Evolutionary conservation across 2,113 vertebrate genomes (phyloP).

Genomic region (Nothoprocta perdicaria): DNA sequence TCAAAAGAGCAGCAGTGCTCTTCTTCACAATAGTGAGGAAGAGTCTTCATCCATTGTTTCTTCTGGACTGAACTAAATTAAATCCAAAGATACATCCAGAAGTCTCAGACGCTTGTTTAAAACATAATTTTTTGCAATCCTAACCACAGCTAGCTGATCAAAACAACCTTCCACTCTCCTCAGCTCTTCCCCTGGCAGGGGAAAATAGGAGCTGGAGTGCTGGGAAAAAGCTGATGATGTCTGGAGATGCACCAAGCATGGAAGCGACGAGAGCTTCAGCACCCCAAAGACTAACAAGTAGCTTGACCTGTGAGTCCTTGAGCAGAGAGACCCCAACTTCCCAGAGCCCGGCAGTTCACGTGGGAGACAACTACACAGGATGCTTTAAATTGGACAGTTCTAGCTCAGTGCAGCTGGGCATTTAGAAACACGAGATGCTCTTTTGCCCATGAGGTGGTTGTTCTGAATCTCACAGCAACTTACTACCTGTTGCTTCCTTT

Average conservation of each 20-base stretch:
- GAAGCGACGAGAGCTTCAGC: background rate
- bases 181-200: background rate
- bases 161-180: background rate
- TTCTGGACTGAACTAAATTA: background rate
- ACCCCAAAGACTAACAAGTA: background rate
- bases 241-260: background rate
- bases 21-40: background rate
- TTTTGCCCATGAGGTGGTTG: background rate
- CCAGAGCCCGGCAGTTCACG: background rate
- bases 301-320: background rate
- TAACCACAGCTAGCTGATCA: background rate
- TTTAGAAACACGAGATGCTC: accelerated
- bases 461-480: background rate
- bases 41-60: background rate
- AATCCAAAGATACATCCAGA: background rate
- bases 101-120: background rate
- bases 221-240: background rate
- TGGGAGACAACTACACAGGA: background rate
- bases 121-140: background rate
- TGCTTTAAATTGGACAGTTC: background rate
- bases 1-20: background rate
- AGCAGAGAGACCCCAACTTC: background rate
- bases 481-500: background rate
- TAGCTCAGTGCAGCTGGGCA: background rate
- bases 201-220: background rate